phyloP scores from a whole-genome alignment of 2,113 vertebrate genomes.

The Neopipo cinnamomea region DNA sequence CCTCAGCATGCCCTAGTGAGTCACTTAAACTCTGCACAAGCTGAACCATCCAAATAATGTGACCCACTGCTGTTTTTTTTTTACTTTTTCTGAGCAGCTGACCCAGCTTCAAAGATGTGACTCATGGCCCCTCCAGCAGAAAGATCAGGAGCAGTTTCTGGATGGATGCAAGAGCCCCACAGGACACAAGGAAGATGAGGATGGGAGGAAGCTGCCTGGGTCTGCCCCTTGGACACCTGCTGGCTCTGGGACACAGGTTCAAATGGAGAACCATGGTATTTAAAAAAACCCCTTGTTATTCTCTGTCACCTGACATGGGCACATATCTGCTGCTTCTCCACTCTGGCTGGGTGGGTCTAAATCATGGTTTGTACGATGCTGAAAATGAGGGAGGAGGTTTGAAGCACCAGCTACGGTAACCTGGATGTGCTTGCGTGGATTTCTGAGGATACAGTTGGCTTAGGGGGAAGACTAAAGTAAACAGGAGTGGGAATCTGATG shows the following conservation, averaged over 20 bases:
- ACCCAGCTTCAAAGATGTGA: neutral
- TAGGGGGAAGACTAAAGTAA: neutral
- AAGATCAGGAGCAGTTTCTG: neutral
- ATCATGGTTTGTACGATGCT: neutral
- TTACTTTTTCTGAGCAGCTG: neutral
- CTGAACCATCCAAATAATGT: neutral
- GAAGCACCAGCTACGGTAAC: neutral
- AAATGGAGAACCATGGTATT: conserved; percentile 23
- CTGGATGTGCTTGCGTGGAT: neutral
- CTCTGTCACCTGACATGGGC: neutral
- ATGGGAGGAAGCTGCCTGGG: neutral
- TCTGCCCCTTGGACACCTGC: neutral
- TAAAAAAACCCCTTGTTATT: neutral
- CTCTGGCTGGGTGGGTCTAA: neutral
- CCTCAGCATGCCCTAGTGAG: neutral
- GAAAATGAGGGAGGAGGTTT: neutral
- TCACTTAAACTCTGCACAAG: neutral
- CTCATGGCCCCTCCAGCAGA: neutral
- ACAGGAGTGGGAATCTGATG: neutral
- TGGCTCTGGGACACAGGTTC: neutral
- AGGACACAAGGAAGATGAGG: neutral
- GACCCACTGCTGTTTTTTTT: neutral
- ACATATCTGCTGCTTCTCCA: neutral
- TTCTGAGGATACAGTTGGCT: neutral
- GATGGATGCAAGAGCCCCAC: neutral